Evolutionary conservation across 2,113 vertebrate species (phyloP).

Genomic region (Lepus americanus): DNA sequence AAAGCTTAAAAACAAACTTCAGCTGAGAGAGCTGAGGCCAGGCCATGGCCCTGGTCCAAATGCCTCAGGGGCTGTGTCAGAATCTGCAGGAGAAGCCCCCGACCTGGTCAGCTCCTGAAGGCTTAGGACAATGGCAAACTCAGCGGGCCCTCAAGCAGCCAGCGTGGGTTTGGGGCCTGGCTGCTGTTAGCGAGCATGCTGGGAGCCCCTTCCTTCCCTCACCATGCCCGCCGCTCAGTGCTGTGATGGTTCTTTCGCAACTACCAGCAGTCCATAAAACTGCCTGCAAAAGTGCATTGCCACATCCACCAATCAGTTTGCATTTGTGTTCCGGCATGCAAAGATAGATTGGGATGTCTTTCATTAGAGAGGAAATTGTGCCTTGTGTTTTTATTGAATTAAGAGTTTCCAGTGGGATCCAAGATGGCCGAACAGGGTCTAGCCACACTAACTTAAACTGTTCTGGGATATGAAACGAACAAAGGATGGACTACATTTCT

Average conservation of each 20-base stretch:
- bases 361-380: constrained; percentile 37
- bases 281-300: not conserved
- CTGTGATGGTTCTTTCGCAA: not conserved
- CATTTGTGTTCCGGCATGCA: not conserved
- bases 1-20: no score
- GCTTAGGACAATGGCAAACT: not conserved
- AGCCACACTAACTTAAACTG: no score
- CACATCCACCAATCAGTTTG: not conserved
- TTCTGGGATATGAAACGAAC: no score
- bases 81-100: not conserved
- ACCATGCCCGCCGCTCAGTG: not conserved
- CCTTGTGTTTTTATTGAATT: constrained; percentile 12
- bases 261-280: no score
- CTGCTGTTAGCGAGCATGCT: not conserved
- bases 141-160: not conserved
- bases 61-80: not conserved
- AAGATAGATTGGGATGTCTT: not conserved
- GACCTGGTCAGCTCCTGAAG: not conserved
- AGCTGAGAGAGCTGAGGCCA: not conserved
- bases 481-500: no score
- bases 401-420: not conserved
- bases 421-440: no score
- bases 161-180: not conserved
- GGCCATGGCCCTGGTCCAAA: not conserved
- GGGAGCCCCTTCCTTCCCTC: not conserved